Base-by-base conservation (phyloP, 1,140 invertebrate species). In the Hylaeus volcanicus region DNA sequence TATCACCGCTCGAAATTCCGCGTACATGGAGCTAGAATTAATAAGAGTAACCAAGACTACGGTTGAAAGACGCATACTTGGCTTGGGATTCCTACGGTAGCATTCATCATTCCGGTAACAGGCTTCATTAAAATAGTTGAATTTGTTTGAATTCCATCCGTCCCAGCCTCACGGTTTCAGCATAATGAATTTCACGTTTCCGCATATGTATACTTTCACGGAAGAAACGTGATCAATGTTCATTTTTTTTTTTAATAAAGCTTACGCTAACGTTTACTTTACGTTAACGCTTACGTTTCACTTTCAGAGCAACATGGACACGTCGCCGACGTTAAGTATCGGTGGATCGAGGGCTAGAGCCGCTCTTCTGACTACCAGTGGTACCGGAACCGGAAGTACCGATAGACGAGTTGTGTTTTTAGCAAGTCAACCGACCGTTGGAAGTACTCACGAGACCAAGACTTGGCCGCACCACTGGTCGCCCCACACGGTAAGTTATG, bases 401-500 rank as follows among this genome's bases (percentile, higher is more conserved):
- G 88, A 93, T 71, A 91, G 93, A 82, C 86, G 92, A 43, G 92
- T 93, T 78, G 92, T 93, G 61, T 93, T 93, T 84, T 88, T 93
- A 81, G 90, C 91, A 15, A 92, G 92, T 83, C 89, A 92, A 83
- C 89, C 92, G 43, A 83, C 75, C 61, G 85, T 87, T 26, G 83
- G 87, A 11, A 82, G 75, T 55, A 88, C 89, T 79, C 90, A 92
- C 74, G 93, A 93, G 71, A 92, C 91, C 5, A 91, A 90, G 66
- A 93, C 93, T 60, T 93, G 93, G 93, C 93, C 93, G 53, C 93
- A 93, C 85, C 90, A 93, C 74, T 93, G 93, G 93, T 92, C 93
- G 6, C 93, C 92, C n/a, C 89, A 91, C 68, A 88, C 89, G 91
- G 93, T 92, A 74, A 91, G 92, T 90, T 55, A 1, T 56, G 5